Base-by-base conservation (phyloP, 2,888 invertebrate genomes). In the Linyphia triangularis region DNA sequence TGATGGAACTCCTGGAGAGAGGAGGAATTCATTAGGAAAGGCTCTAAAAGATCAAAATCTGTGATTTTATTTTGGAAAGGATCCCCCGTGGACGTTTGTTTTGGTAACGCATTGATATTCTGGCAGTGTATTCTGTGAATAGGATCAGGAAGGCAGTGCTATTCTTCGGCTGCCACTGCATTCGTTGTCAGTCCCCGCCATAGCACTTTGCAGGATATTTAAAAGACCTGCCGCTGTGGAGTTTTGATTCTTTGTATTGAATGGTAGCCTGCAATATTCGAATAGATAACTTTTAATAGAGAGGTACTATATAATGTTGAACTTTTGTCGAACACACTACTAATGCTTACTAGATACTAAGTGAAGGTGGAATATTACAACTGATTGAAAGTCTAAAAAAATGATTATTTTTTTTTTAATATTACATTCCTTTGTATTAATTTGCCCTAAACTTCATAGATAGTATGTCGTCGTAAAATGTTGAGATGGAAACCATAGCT, bases 81-180 rank as follows among this genome's bases (percentile, higher is more conserved):
- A 51, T 51, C 51, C 51, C 51, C 2, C 4, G 13, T n/a, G 5
- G n/a, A 16, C 51, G 51, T 51, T 51, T 16, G 51, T 51, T 51
- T 51, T 5, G 51, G 51, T 5, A 13, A n/a, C 22, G 13, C 43
- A 72, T 72, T 72, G 24, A 72, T 43, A 72, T 72, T 33, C 72
- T 22, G 28, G 43, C 6, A 9, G 16, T 40, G 40, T 24, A 0
- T 33, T 43, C 37, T 10, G 10, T 72, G 43, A 51, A 72, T 72
- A 26, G 43, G 72, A 72, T 72, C 72, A 72, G 40, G 37, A 43
- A 51, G 40, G 10, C 26, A 43, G 40, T 22, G 72, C 43, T 43
- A 72, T 72, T 37, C 24, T n/a, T n/a, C n/a, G n/a, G n/a, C 51
- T 5, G 51, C n/a, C 51, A 51, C 51, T 51, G 51, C 51, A 51